A percentile compares a stretch with the other conserved stretches of the same genome.
Evolutionary conservation across 2,888 invertebrate genomes (phyloP).

Genomic region (Hemistola chrysoprasaria): DNA sequence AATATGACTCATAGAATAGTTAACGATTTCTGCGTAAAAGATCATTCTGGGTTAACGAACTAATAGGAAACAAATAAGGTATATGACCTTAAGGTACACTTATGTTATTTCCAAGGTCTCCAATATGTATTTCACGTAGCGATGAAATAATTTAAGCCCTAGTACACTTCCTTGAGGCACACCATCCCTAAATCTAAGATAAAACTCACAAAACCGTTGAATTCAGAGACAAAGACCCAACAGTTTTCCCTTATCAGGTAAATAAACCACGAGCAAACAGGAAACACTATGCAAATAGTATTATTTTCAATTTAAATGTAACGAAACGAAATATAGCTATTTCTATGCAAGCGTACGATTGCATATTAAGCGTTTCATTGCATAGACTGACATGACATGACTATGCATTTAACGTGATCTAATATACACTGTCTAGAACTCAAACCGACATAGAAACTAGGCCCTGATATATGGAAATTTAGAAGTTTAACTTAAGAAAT

Average conservation of each 20-base stretch:
- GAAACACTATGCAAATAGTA: conserved; percentile 18
- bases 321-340: conserved; percentile 23
- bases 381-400: conserved; percentile 16
- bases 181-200: too few relatives aligned
- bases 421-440: conserved; percentile 3
- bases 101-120: background rate
- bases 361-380: conserved; percentile 15
- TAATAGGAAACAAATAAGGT: conserved; percentile 1
- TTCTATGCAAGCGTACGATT: conserved; percentile 16
- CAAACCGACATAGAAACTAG: background rate
- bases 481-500: too few relatives aligned
- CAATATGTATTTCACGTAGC: too few relatives aligned
- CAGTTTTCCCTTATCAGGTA: conserved; percentile 5
- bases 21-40: too few relatives aligned
- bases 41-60: conserved; percentile 2
- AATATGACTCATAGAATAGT: too few relatives aligned
- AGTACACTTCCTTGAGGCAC: too few relatives aligned
- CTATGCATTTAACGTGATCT: conserved; percentile 18
- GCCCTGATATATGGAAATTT: background rate
- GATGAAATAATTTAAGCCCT: too few relatives aligned
- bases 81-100: conserved; percentile 1
- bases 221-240: background rate
- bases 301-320: conserved; percentile 23
- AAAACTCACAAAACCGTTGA: background rate
- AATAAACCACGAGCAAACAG: conserved; percentile 12